phyloP scores from a whole-genome alignment of 2,113 vertebrate species.

The Ictalurus punctatus region DNA sequence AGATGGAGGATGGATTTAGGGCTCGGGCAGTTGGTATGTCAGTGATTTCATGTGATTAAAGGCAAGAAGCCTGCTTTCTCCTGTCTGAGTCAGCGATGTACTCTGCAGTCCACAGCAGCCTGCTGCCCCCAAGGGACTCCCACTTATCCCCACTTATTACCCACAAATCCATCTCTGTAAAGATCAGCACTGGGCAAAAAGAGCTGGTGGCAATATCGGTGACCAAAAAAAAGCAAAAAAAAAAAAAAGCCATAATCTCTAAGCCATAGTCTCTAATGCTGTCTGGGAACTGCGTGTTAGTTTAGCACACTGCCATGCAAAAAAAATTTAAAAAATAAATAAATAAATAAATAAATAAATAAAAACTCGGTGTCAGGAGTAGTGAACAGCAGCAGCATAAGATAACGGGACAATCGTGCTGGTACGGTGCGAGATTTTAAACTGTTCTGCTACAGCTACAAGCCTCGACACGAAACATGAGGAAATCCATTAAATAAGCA shows the following conservation, averaged over 20 bases:
- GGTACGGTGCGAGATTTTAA: constrained; percentile 18
- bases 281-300: not conserved
- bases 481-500: not conserved
- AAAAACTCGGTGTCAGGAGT: constrained; percentile 30
- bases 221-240: constrained; percentile 57
- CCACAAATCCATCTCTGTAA: constrained; percentile 65
- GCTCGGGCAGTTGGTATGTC: constrained; percentile 22
- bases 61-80: constrained; percentile 49
- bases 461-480: constrained; percentile 57
- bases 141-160: constrained; percentile 63
- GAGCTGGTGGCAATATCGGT: constrained; percentile 60
- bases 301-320: not conserved
- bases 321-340: too few species aligned
- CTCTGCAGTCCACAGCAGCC: constrained; percentile 35
- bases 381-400: constrained; percentile 26
- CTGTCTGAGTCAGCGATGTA: constrained; percentile 66
- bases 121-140: constrained; percentile 50
- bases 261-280: constrained; percentile 2
- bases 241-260: constrained; percentile 43
- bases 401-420: not conserved
- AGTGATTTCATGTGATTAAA: constrained; percentile 42
- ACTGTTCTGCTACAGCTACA: constrained; percentile 53
- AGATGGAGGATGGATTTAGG: constrained; percentile 47
- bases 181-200: constrained; percentile 59
- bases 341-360: too few species aligned